Conservation (phyloP, 2,888 invertebrate genomes). For the Labia minor region DNA sequence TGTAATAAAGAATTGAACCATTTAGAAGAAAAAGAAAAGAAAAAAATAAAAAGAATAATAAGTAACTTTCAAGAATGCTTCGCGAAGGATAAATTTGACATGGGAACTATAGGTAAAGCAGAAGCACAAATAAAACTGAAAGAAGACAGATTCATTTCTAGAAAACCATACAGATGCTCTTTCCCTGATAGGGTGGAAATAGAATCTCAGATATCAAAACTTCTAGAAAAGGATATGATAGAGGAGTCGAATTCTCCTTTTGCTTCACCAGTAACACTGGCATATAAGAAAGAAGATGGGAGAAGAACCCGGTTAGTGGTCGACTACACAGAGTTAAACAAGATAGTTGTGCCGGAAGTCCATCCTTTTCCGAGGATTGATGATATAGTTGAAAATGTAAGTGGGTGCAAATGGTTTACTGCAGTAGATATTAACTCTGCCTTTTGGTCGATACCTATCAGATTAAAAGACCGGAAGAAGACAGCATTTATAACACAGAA, state of each 20-base stretch:
- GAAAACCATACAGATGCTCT: conserved; percentile 19
- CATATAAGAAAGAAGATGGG: too few relatives aligned
- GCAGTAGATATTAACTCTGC: conserved; percentile 4
- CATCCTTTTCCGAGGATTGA: conserved; percentile 9
- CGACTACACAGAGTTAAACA: conserved; percentile 5
- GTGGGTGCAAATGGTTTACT: not conserved
- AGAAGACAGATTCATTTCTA: not conserved
- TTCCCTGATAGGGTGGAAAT: conserved; percentile 18
- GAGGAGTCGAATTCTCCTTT: conserved; percentile 18
- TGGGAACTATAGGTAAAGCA: not conserved
- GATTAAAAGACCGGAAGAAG: conserved; percentile 1
- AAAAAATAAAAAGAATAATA: not conserved
- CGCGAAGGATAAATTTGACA: conserved; percentile 17
- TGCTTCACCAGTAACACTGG: too few relatives aligned
- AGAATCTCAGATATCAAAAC: conserved; percentile 13
- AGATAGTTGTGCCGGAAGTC: conserved; percentile 16
- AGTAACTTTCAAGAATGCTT: not conserved
- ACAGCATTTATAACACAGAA: conserved; percentile 31
- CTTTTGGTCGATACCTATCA: not conserved
- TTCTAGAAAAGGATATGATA: conserved; percentile 16
- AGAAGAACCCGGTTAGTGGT: not conserved
- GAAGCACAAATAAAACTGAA: conserved; percentile 13
- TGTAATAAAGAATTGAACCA: not conserved
- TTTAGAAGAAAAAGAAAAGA: not conserved
- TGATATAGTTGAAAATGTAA: conserved; percentile 1